Conservation (phyloP, 2,113 vertebrate genomes). For the Astur gentilis region DNA sequence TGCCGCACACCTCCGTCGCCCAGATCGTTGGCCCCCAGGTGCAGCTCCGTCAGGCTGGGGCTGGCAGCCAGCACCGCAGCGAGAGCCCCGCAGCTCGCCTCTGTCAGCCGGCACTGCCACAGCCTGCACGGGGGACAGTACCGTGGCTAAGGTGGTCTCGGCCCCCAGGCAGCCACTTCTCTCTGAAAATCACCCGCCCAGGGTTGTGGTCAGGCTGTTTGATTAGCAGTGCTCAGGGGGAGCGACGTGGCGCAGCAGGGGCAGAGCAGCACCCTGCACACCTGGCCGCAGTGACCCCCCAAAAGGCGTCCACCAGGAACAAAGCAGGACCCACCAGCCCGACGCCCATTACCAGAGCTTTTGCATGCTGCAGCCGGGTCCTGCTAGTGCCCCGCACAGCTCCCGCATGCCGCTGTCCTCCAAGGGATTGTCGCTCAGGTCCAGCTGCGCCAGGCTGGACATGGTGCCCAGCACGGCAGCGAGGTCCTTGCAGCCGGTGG, state of each 20-base stretch:
- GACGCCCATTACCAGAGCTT: not conserved
- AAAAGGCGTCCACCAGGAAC: not conserved
- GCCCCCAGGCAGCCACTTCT: too few species aligned
- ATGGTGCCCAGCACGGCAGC: rapidly evolving
- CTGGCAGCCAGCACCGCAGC: not conserved
- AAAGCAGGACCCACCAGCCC: not conserved
- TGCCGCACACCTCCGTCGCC: not conserved
- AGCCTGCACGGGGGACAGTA: not conserved
- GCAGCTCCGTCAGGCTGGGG: not conserved
- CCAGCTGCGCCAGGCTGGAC: not conserved
- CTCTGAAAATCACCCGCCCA: not conserved
- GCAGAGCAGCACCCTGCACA: not conserved
- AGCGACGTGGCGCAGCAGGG: rapidly evolving
- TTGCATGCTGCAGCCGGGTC: not conserved
- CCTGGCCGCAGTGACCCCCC: not conserved
- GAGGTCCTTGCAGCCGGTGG: not conserved
- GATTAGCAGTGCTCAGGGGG: not conserved
- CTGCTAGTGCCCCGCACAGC: not conserved
- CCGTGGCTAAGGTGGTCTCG: not conserved
- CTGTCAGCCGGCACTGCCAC: not conserved
- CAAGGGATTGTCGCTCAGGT: not conserved
- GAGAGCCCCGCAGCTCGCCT: not conserved
- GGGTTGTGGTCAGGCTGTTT: too few species aligned
- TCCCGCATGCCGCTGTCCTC: not conserved
- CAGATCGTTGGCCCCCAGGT: not conserved